Evolutionary conservation across 1,140 invertebrate genomes (phyloP), one percentile per base, ranked within the genome.

Genomic region (Melipona quadrifasciata): DNA sequence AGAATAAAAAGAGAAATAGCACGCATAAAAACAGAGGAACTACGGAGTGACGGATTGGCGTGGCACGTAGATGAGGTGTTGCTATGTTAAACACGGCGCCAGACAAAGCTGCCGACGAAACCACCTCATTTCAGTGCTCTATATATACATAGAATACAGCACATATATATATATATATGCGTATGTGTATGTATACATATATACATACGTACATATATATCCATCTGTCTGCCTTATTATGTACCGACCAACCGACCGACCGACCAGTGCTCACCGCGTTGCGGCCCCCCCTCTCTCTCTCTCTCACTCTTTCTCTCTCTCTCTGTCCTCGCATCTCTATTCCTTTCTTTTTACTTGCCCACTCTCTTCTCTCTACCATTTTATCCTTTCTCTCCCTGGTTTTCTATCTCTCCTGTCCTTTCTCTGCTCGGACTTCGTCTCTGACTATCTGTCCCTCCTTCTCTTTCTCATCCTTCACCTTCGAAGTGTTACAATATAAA

Each of bases 101-200:
- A 92, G 91, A 94, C 93, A 94, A 94, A 94, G 93, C 92, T 94
- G 92, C 93, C 93, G 93, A 94, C 93, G 93, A 94, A 93, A 94
- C 93, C 92, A 93, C 93, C 94, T 94, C 93, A 94, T 94, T 94
- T 94, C 92, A 93, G 92, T 91, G 91, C 92, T 31, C 55, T 17
- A 57, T 92, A 47, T 47, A 47, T 4, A 39, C 5, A 39, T 4
- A 39, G n/a, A n/a, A 39, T 39, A 39, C 34, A 39, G n/a, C 5
- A 39, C 34, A 5, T 39, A 39, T 1, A 10, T 11, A 8, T 39
- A 8, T 39, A 8, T 39, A 8, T 47, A 8, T 47, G 0, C 6
- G 39, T 39, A 10, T 47, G 39, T 39, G 0, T 39, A 39, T 39
- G 2, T 39, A 39, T 3, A 5, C 3, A 39, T 39, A 5, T 39